Base-by-base conservation (phyloP, 2,797 vertebrate genomes). In the Psittacula derbiana region DNA sequence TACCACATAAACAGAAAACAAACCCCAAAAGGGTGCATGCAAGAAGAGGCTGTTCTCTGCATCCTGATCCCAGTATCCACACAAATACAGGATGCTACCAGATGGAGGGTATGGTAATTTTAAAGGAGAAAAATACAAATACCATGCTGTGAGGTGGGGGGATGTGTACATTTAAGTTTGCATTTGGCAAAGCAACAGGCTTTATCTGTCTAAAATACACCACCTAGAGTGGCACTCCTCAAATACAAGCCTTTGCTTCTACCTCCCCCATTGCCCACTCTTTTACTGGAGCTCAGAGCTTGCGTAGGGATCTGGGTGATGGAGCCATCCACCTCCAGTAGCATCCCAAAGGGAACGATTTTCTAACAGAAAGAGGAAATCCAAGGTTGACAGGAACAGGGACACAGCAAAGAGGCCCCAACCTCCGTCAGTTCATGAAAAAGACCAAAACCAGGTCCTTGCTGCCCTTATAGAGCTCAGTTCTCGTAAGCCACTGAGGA, bases 51-150 rank as follows among this genome's bases (percentile, higher is more conserved):
- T 96, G 40, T 64, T 60, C 38, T 62, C 85, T 47, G 53, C 3
- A 1, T 79, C 47, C 70, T 80, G 73, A 76, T 70, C 76, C 60
- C 16, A 25, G 18, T 50, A 91, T 81, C 76, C 47, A 78, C 60
- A 75, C 40, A 83, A 89, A 78, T 12, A 58, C 66, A 86, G 80
- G 58, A 69, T 55, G 28, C 50, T 65, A 38, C 84, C 91, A 96
- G 89, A 94, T 96, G 93, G 95, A 91, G 62, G 79, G 31, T 83
- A 79, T 88, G 93, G 70, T 86, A 97, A 95, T 96, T 92, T 93
- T 64, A 88, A 91, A 90, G 40, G 44, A 88, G 85, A 95, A 87
- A 90, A 61, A 7, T 8, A 92, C 41, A 93, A 94, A 93, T 47
- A 66, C 14, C 62, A 36, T 71, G 92, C 88, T 86, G n/a, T 3